Percentiles rank a stretch among this genome's conserved stretches.
Conservation (phyloP, 1,140 invertebrate species). For the Melanaphis sacchari region DNA sequence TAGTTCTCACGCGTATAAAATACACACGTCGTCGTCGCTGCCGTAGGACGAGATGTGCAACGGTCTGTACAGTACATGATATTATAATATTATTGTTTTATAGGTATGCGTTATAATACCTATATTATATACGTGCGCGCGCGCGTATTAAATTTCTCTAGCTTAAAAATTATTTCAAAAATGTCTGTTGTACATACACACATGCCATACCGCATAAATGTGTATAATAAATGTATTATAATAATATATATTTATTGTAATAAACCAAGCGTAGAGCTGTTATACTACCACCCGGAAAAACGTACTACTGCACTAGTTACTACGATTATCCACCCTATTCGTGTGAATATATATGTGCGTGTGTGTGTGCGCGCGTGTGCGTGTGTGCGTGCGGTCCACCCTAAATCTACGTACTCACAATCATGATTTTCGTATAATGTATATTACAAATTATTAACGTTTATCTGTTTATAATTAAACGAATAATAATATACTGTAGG, state of each 20-base stretch:
- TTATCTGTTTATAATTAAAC: neutral
- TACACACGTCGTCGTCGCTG: conserved; percentile 43
- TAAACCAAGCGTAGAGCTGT: neutral
- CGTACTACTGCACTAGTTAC: neutral
- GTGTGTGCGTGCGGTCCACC: neutral
- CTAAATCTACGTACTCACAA: neutral
- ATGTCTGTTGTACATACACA: neutral
- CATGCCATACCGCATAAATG: neutral
- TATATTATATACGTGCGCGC: neutral
- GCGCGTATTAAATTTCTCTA: neutral
- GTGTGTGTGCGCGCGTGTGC: neutral
- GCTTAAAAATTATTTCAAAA: conserved; percentile 10
- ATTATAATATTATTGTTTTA: neutral
- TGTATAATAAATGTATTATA: no score
- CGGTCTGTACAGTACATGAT: neutral
- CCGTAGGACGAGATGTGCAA: conserved; percentile 21
- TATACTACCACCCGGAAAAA: neutral
- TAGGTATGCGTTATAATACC: neutral
- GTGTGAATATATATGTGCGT: neutral
- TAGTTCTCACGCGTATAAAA: conserved; percentile 52
- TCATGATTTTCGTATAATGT: neutral
- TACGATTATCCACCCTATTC: neutral
- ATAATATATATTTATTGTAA: neutral
- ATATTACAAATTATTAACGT: neutral
- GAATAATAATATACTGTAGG: neutral